Evolutionary conservation across 2,113 vertebrate species (phyloP), one percentile per base, ranked within the genome.

Genomic region (Orcinus orca): DNA sequence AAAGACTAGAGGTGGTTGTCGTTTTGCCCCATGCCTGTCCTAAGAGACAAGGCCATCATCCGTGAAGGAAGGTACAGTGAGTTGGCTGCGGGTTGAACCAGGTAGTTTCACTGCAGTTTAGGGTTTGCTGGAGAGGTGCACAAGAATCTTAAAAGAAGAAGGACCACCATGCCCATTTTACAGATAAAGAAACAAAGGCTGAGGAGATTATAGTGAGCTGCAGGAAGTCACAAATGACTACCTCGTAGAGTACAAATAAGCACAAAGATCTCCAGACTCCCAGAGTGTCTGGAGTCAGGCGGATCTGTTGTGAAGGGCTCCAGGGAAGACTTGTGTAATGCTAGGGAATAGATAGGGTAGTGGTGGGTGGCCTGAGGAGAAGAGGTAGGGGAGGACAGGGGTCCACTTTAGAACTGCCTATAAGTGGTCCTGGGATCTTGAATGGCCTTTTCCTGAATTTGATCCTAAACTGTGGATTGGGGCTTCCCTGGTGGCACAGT

Each of bases 151-250:
- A 73, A 20, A 83, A 71, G 6, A 7, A 88, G 58, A 71, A 83
- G 58, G 29, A 70, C 4, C 13, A 67, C 38, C 23, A 13, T 67
- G 20, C 21, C 31, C 50, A 79, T 73, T 86, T 86, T 77, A n/a
- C 41, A 93, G 91, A 14, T 41, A 20, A 70, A 14, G 36, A 80
- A 84, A 60, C 36, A 95, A 77, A 95, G 36, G 6, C 50, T 90
- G 68, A 88, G 38, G 50, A 36, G 47, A 36, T 58, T 55, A 26
- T 31, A 31, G 29, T 53, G 70, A 84, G 15, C 18, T 85, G 44
- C 33, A 25, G 3, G 21, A 84, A 38, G 44, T 50, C 18, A 76
- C 33, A 74, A 36, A 36, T 67, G 20, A 21, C 23, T 63, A 13
- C 38, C 21, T 55, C 33, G 44, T 8, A 77, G 41, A 67, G 41